Base-by-base conservation (phyloP, 2,113 vertebrate genomes). In the Spea bombifrons region DNA sequence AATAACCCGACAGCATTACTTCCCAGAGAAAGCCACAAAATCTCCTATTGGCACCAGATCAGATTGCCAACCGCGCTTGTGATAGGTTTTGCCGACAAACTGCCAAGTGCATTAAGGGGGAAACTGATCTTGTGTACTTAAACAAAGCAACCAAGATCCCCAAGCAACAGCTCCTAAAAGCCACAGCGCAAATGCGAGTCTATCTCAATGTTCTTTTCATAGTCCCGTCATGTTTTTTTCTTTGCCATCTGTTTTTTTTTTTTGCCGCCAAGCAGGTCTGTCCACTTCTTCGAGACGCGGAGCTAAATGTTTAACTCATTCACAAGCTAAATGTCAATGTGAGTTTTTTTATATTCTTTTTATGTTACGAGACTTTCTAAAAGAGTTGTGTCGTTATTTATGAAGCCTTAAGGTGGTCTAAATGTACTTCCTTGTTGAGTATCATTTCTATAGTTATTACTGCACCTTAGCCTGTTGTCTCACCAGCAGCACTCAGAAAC, bases 21-120 rank as follows among this genome's bases (percentile, higher is more conserved):
- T 76, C 75, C 75, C 75, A 59, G 46, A 76, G 75, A 76, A 69
- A 76, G 66, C 75, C 66, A 59, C 75, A 76, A 59, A 76, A 69
- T 69, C 75, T 76, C 75, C 75, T 69, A 59, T 10, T 76, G 75
- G 75, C 75, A 76, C 52, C 9, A 43, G 66, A n/a, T 69, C 66
- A 76, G 75, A 55, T 76, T 76, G 75, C 75, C 75, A 76, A 76
- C 75, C 68, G 75, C 44, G 75, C 53, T 66, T 76, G 66, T 76
- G 65, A 76, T 76, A 17, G 52, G 75, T 68, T 76, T 76, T 7
- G 44, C 66, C 44, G 45, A 61, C 7, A 52, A 76, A 53, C 75
- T 76, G 75, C 75, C 75, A 76, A 76, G 75, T 76, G 75, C 75
- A 76, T 76, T 76, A 76, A 69, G 66, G 45, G 48, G 66, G 75